Evolutionary conservation across 2,113 vertebrate species (phyloP), one percentile per base, ranked within the genome.

Genomic region (Galemys pyrenaicus): DNA sequence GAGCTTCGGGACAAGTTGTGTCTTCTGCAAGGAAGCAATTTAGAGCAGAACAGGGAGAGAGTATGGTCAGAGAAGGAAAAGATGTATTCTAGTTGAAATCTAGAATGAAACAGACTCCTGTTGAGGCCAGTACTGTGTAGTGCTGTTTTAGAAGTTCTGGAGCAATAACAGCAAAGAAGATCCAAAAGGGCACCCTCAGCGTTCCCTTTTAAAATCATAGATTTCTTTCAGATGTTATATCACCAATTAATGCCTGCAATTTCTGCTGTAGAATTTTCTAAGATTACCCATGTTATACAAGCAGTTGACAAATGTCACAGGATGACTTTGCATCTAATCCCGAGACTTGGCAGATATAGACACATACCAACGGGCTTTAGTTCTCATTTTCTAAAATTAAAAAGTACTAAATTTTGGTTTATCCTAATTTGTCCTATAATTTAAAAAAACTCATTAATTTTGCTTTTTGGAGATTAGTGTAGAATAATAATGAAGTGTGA

Each of bases 301-400:
- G 81, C 28, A 89, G 13, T 22, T 91, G 58, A 44, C 35, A 37
- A 73, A n/a, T 56, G 68, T 92, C 65, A 39, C 78, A 60, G 75
- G 56, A 65, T 82, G 16, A 62, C 75, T 92, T 94, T 83, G 54
- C 67, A 49, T 44, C 32, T 62, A 46, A 74, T 87, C 35, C 13
- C 35, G 73, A 94, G 51, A 87, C 68, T n/a, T 74, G 82, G n/a
- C 17, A 82, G 37, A 64, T 80, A 87, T 80, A 74, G 73, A 80
- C 16, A 22, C 20, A 56, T 24, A 68, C 17, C 28, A n/a, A 70
- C 62, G 13, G 32, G 75, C 70, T 84, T 83, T 86, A 9, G 37
- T 79, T 86, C 68, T 78, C 20, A 46, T 73, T 79, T 91, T 54
- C 35, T 77, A 30, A 65, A 58, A 60, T 58, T 84, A 64, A 12